These are phyloP conservation scores for Nibea coibor DNA, from an alignment of 2,113 vertebrate species.

Conservation along the genomic window DNA sequence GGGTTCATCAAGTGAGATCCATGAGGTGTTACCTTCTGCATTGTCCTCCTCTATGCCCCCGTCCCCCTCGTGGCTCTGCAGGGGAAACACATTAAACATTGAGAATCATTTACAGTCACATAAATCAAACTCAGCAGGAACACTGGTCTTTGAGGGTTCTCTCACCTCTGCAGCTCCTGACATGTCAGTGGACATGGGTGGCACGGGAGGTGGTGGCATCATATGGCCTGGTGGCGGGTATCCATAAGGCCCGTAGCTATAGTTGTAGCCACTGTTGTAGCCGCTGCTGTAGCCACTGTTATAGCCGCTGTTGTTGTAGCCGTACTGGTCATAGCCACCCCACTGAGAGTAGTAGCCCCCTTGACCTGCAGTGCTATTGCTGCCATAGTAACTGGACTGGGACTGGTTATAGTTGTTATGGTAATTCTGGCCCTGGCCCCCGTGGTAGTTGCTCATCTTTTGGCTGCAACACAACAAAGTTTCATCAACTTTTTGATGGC, in stretches of 20 bases:
- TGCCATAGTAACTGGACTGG: constrained; percentile 83
- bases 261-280: constrained; percentile 81
- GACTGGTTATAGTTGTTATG: constrained; percentile 81
- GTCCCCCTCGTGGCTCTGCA: constrained; percentile 71
- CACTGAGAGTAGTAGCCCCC: constrained; percentile 85
- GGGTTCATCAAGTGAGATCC: neutral
- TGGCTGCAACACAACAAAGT: constrained; percentile 66
- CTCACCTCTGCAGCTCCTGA: constrained; percentile 77
- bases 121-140: neutral
- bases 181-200: constrained; percentile 73
- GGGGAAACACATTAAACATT: constrained; percentile 12
- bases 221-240: constrained; percentile 82
- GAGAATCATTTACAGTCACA: neutral
- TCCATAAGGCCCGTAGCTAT: constrained; percentile 83
- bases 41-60: constrained; percentile 78
- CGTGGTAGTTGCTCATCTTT: constrained; percentile 87
- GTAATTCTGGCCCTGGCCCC: constrained; percentile 82
- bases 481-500: neutral
- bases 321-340: constrained; percentile 86
- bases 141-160: neutral
- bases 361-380: constrained; percentile 52
- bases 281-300: constrained; percentile 74
- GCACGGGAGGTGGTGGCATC: constrained; percentile 81
- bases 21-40: constrained; percentile 75
- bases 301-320: constrained; percentile 79